Conservation (phyloP, 1,140 invertebrate species). For the Drosophila ananassae region DNA sequence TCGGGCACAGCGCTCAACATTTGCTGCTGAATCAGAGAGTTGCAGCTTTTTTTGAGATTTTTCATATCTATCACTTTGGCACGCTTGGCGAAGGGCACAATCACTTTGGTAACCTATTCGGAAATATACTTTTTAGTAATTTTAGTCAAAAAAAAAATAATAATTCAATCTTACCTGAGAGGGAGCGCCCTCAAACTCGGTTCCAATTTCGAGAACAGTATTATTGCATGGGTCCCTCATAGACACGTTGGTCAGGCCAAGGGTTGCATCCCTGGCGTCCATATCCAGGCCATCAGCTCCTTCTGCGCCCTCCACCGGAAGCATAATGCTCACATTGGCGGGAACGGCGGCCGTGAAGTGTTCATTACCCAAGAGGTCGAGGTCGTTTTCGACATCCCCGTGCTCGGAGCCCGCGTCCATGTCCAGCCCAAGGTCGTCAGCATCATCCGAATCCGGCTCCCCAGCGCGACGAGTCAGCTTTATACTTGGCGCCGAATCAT, state of each 20-base stretch:
- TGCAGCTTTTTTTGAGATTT: slow-evolving; percentile 87
- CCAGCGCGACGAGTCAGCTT: slow-evolving; percentile 45
- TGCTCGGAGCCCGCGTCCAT: slow-evolving; percentile 30
- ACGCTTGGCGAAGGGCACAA: slow-evolving; percentile 88
- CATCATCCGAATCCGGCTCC: slow-evolving; percentile 43
- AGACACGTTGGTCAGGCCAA: slow-evolving; percentile 9
- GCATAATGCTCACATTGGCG: slow-evolving; percentile 20
- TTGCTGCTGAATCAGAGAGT: slow-evolving; percentile 84
- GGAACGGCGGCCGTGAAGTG: slow-evolving; percentile 49
- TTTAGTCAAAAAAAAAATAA: background rate
- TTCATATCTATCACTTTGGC: slow-evolving; percentile 92
- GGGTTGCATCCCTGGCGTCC: slow-evolving; percentile 17
- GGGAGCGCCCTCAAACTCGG: slow-evolving; percentile 78
- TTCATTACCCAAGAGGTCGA: slow-evolving; percentile 64
- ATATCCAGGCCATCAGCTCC: slow-evolving; percentile 62
- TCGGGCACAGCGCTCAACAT: slow-evolving; percentile 36
- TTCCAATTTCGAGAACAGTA: slow-evolving; percentile 77
- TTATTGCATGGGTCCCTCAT: slow-evolving; percentile 49
- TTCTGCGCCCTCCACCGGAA: background rate
- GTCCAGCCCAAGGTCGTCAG: slow-evolving; percentile 28
- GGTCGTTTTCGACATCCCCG: slow-evolving; percentile 48
- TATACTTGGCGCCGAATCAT: slow-evolving; percentile 65
- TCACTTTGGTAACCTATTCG: slow-evolving; percentile 86
- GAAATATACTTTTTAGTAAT: background rate
- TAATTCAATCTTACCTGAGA: slow-evolving; percentile 52